A percentile compares a stretch with the other conserved stretches of the same genome.
These are phyloP conservation scores for Formica aserva DNA, from an alignment of 2,888 invertebrate genomes.

Conservation along the genomic window DNA sequence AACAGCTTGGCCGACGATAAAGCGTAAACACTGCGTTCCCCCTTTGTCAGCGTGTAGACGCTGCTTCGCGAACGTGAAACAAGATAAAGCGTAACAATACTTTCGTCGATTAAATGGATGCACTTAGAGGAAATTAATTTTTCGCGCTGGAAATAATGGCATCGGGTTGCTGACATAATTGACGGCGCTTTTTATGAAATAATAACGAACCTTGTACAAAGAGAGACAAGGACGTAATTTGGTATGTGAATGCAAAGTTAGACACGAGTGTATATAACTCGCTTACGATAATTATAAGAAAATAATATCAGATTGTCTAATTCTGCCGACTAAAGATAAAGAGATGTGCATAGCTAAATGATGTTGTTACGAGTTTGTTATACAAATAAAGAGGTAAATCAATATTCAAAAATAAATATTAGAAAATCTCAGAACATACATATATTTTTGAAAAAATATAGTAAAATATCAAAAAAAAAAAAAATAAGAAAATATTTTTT, in stretches of 20 bases:
- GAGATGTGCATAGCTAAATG: background rate
- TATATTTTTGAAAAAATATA: background rate
- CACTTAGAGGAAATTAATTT: constrained; percentile 71
- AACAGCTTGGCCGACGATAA: constrained; percentile 74
- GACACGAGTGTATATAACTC: background rate
- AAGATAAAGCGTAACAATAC: constrained; percentile 63
- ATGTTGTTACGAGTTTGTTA: background rate
- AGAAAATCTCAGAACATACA: background rate
- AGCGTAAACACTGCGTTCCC: constrained; percentile 73
- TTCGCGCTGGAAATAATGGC: constrained; percentile 47
- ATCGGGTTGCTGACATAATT: constrained; percentile 46
- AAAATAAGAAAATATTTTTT: background rate
- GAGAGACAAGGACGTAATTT: constrained; percentile 5
- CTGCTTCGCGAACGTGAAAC: constrained; percentile 59
- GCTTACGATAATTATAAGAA: constrained; percentile 4
- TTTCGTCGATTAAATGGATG: constrained; percentile 58
- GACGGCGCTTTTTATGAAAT: constrained; percentile 48
- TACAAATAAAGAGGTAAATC: background rate
- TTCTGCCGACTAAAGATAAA: background rate
- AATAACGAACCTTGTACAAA: constrained; percentile 24
- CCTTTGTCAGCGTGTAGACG: constrained; percentile 60
- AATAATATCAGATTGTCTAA: background rate
- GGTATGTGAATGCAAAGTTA: background rate
- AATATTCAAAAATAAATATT: background rate
- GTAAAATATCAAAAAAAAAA: background rate